Base-by-base conservation (phyloP, 2,113 vertebrate species). In the Himantopus leucocephalus region DNA sequence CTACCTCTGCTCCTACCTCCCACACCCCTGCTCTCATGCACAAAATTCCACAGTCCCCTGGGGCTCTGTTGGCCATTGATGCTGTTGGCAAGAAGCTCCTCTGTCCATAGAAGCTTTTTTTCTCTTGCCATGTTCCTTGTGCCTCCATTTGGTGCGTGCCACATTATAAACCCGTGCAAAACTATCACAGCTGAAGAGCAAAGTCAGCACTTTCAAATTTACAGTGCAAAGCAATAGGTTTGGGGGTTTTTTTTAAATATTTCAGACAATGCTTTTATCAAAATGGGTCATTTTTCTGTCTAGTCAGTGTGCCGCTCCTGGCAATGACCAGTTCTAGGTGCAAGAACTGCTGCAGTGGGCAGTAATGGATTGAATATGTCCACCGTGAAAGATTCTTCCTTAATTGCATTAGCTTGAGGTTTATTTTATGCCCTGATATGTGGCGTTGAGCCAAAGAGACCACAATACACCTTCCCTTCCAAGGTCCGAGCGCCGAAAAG, bases 381-480 rank as follows among this genome's bases (percentile, higher is more conserved):
- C 84, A 92, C 74, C 73, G 71, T 95, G 89, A 95, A 95, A 94
- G 81, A 79, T 62, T 95, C 59, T 82, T 82, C 78, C 79, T 82
- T 96, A 91, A 95, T 76, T 91, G 66, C 91, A 76, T 96, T 91
- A 92, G 92, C 73, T 52, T 72, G 92, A 91, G 71, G 62, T 94
- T 96, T 92, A 85, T 96, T 96, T 96, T 90, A 88, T 97, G 75
- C 74, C 91, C 67, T 74, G 84, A 90, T 79, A 43, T 0, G 15
- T 90, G 94, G 81, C 75, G 0, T 52, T 58, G 55, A 82, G 91
- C 90, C 94, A 97, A 10, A 91, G 70, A 92, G 77, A 88, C 94
- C 96, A 94, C 96, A 97, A 39, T 91, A 76, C 89, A 85, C 89
- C 91, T 96, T 95, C 80, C 92, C 37, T 91, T 95, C 91, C 89